These are phyloP conservation scores for Agriopis leucophaearia DNA, from an alignment of 2,888 invertebrate genomes.

Conservation along the genomic window DNA sequence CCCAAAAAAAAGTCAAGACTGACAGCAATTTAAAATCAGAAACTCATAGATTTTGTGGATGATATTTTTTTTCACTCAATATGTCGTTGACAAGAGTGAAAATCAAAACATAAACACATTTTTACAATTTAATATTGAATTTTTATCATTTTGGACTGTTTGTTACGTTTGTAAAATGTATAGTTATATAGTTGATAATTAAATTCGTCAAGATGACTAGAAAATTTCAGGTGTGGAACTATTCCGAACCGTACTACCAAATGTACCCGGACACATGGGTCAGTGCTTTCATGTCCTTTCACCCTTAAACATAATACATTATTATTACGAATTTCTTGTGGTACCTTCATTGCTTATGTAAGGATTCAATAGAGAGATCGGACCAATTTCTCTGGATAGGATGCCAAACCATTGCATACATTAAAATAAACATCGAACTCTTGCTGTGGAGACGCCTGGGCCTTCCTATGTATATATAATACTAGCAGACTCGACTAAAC, in stretches of 20 bases:
- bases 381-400: too few relatives aligned
- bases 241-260: constrained; percentile 82
- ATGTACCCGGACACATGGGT: constrained; percentile 84
- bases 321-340: not conserved
- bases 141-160: constrained; percentile 66
- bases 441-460: too few relatives aligned
- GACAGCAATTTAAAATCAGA: constrained; percentile 40
- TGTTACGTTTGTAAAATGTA: constrained; percentile 72
- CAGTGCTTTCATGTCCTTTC: constrained; percentile 21
- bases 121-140: constrained; percentile 65
- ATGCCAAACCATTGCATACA: too few relatives aligned
- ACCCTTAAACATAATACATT: not conserved
- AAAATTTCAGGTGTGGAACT: constrained; percentile 86
- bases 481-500: constrained; percentile 79
- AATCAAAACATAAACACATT: constrained; percentile 72
- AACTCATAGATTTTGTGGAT: constrained; percentile 49
- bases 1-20: not conserved
- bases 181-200: constrained; percentile 60
- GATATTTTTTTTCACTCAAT: constrained; percentile 70
- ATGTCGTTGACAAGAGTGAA: constrained; percentile 80
- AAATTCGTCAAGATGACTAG: constrained; percentile 74
- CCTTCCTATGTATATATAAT: too few relatives aligned
- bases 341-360: too few relatives aligned
- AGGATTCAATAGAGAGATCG: too few relatives aligned
- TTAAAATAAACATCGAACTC: too few relatives aligned